A percentile compares a stretch with the other conserved stretches of the same genome.
phyloP scores from a whole-genome alignment of 37 sponge, comb jelly and placozoan species.

The Tethya wilhelma region DNA sequence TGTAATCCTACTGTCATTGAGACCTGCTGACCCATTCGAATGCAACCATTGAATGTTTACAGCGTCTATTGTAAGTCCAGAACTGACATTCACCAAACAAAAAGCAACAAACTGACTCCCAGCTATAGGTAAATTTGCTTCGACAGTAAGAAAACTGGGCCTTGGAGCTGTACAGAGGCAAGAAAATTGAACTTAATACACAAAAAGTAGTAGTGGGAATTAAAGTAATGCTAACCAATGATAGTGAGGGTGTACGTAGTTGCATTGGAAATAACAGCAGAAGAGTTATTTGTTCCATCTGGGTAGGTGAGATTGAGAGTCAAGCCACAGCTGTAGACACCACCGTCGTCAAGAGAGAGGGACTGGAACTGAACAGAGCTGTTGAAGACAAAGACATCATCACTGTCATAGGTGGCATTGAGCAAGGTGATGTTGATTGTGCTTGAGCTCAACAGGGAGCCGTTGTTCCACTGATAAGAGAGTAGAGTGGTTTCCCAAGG shows the following conservation, averaged over 20 bases:
- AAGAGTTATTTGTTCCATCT: constrained; percentile 22
- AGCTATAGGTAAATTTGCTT: no score
- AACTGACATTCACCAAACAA: no score
- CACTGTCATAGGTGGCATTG: not conserved
- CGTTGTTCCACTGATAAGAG: constrained; percentile 4
- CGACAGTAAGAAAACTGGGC: no score
- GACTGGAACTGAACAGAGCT: constrained; percentile 4
- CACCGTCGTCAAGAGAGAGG: not conserved
- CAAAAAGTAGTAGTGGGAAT: no score
- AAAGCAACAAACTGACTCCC: no score
- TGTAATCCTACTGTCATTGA: no score
- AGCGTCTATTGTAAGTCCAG: no score
- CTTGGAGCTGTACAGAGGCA: no score
- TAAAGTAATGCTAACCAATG: not conserved
- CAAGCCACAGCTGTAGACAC: constrained; percentile 2
- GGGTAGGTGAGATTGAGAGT: constrained; percentile 10
- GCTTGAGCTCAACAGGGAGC: not conserved
- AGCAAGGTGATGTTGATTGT: not conserved
- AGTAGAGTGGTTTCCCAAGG: not conserved
- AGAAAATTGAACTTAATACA: no score
- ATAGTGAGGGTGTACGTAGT: not conserved
- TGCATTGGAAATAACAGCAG: constrained; percentile 2
- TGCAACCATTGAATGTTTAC: no score
- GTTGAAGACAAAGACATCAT: constrained; percentile 21
- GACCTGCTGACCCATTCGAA: no score